Evolutionary conservation across 2,888 invertebrate genomes (phyloP).

Genomic region (Ectemnius continuus): DNA sequence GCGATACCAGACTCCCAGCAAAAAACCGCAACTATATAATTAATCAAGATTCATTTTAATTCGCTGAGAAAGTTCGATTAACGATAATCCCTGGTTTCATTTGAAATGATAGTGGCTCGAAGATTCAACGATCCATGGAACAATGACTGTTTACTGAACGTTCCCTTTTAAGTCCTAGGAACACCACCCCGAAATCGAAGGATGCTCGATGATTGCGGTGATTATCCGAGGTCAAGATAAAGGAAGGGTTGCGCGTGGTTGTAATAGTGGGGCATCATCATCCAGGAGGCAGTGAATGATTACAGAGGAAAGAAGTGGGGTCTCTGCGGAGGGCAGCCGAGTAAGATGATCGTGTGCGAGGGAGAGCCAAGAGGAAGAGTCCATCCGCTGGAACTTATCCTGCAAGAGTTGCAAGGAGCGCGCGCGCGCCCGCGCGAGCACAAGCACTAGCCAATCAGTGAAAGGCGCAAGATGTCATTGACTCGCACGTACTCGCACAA

Average conservation of each 20-base stretch:
- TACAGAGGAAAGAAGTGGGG: conserved; percentile 27
- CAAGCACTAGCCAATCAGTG: conserved; percentile 46
- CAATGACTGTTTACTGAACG: background rate
- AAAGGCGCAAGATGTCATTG: conserved; percentile 57
- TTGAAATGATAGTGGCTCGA: background rate
- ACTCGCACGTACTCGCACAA: conserved; percentile 30
- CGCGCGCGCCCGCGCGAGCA: conserved; percentile 20
- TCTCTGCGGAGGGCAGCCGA: conserved; percentile 23
- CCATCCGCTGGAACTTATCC: conserved; percentile 59
- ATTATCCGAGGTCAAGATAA: background rate
- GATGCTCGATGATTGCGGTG: conserved; percentile 1
- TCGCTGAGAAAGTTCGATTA: conserved; percentile 10
- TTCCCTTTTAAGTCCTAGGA: background rate
- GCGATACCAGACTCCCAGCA: too few species aligned
- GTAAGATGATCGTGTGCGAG: conserved; percentile 16
- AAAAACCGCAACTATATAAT: too few species aligned
- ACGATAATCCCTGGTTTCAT: conserved; percentile 8
- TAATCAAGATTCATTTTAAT: background rate
- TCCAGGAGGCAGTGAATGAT: conserved; percentile 25
- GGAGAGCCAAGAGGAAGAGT: conserved; percentile 53
- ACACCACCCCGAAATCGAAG: background rate
- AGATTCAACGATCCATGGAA: background rate
- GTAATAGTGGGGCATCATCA: too few species aligned
- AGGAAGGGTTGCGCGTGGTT: conserved; percentile 9
- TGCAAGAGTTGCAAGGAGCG: conserved; percentile 28